phyloP scores from a whole-genome alignment of 2,113 vertebrate genomes.

The Brachyhypopomus gauderio region DNA sequence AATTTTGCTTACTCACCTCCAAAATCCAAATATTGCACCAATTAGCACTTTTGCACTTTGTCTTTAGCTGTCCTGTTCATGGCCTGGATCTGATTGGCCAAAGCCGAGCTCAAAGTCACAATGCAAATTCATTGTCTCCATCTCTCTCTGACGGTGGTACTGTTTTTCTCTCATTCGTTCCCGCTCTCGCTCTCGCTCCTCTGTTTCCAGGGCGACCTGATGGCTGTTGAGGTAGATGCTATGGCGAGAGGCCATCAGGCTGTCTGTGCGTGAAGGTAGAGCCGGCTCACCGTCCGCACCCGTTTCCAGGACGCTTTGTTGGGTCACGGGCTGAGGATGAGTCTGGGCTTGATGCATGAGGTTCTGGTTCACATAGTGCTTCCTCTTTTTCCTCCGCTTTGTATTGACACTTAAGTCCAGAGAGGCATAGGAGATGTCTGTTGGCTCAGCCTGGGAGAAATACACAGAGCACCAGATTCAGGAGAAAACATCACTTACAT shows the following conservation, averaged over 20 bases:
- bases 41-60: not conserved
- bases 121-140: conserved; percentile 29
- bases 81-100: conserved; percentile 27
- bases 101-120: conserved; percentile 11
- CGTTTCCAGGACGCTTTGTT: conserved; percentile 56
- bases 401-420: conserved; percentile 67
- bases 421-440: conserved; percentile 75
- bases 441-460: conserved; percentile 46
- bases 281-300: conserved; percentile 54
- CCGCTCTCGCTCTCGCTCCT: conserved; percentile 62
- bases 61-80: conserved; percentile 29
- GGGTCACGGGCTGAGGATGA: conserved; percentile 21
- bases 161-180: conserved; percentile 35
- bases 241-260: conserved; percentile 68
- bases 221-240: conserved; percentile 80
- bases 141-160: not conserved
- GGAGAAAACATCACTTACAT: not conserved
- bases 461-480: not conserved
- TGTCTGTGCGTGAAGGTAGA: conserved; percentile 64
- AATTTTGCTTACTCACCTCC: not conserved
- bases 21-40: not conserved
- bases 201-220: conserved; percentile 69
- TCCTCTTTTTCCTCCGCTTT: conserved; percentile 65
- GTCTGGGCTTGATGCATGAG: conserved; percentile 47
- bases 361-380: conserved; percentile 52